Base-by-base conservation (phyloP, 1,140 invertebrate genomes). In the Bombus ignitus region DNA sequence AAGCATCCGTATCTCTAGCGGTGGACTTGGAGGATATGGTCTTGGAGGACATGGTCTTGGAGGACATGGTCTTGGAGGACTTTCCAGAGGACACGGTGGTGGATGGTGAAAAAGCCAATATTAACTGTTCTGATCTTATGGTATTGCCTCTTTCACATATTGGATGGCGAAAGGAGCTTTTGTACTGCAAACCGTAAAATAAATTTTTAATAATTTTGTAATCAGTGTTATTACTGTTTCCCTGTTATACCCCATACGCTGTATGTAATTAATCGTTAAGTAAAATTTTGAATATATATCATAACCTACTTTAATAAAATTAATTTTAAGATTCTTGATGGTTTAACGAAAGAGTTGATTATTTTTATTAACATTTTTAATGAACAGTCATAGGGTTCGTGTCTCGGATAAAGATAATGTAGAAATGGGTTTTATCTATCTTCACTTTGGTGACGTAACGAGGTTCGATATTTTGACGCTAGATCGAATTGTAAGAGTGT, bases 191-290 rank as follows among this genome's bases (percentile, higher is more conserved):
- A 87, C 3, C 39, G 1, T 22, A 28, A 72, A 88, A 88, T 88
- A 88, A 87, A 87, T 57, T 79, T 84, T 66, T 28, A 62, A 80
- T 62, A 62, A 84, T 59, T 84, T 88, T 80, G 71, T 90, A 85
- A 83, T 81, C 73, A 81, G 15, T n/a, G 2, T 42, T 68, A 37
- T 42, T 22, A 57, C 39, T 18, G 18, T 35, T 77, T 71, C 25
- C 42, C 44, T 57, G 15, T 28, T 22, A 3, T 25, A 0, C 13
- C 4, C 18, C 22, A 74, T n/a, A 25, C 18, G 8, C 6, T 75
- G 2, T 6, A 39, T 25, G 12, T 10, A n/a, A n/a, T 71, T 57
- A 85, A 18, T 39, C 47, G 22, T 66, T 76, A 47, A 78, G 25
- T 57, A 13, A n/a, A 44, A 59, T 39, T 9, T 53, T 25, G 44